Evolutionary conservation across 2,113 vertebrate genomes (phyloP), one percentile per base, ranked within the genome.

Genomic region (Aspidoscelis tigris): DNA sequence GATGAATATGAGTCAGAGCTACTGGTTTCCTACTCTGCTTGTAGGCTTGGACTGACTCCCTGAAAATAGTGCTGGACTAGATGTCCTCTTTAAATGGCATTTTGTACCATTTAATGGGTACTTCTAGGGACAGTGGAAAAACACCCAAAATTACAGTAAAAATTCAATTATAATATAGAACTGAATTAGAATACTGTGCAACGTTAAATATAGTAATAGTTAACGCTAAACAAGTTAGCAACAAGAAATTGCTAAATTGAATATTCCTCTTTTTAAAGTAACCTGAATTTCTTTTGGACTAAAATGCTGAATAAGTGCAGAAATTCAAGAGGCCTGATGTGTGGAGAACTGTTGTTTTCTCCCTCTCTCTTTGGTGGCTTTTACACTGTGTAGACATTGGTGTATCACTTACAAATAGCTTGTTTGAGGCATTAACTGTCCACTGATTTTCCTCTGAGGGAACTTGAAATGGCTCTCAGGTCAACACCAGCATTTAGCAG

Each of bases 341-440:
- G n/a, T 21, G 12, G 20, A 0, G 0, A 2, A 0, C 80, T 84
- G 55, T 84, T 10, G 16, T 0, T 53, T 88, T 76, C 86, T 66
- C 78, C 5, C 47, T 50, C 47, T 87, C 88, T 89, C 76, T 55
- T 26, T 68, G 86, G 74, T 50, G 0, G 3, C 55, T 91, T 50
- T 91, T 86, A 58, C 26, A 81, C 86, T 88, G 93, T 81, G 89
- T 69, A 90, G 20, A 0, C 79, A 83, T 76, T 92, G 88, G 84
- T 91, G 88, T 86, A 89, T 90, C 81, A 44, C 78, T 85, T 87
- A 90, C 83, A 84, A 90, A 93, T 88, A 89, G 88, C 82, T 93
- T 90, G 89, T 85, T 90, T 87, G 74, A 82, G 85, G 84, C 89
- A 83, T 89, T 90, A 66, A 0, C 74, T 91, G 86, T 86, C 81